These are phyloP conservation scores for Biston betularia DNA, from an alignment of 2,888 invertebrate species.

Conservation along the genomic window DNA sequence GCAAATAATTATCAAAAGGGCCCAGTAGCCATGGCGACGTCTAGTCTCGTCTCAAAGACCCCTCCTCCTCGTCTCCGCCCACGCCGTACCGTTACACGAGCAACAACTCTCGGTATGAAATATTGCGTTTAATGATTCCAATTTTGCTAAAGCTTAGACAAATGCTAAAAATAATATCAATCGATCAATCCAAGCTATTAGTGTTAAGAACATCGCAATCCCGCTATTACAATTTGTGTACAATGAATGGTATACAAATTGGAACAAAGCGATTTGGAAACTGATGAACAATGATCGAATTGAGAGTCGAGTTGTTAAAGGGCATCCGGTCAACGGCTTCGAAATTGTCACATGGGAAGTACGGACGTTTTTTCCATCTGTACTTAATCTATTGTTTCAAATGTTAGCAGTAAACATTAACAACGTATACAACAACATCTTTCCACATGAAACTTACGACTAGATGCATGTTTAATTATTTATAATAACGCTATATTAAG, in stretches of 20 bases:
- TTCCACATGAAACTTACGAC: conserved; percentile 26
- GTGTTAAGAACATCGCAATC: conserved; percentile 42
- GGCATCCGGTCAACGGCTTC: conserved; percentile 42
- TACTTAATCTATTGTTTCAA: conserved; percentile 8
- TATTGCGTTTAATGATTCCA: conserved; percentile 8
- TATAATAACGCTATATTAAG: no score
- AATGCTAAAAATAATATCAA: conserved; percentile 15
- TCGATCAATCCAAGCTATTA: conserved; percentile 49
- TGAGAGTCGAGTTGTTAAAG: conserved; percentile 36
- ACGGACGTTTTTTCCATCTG: not conserved
- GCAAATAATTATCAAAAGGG: conserved; percentile 73
- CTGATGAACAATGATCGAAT: conserved; percentile 40
- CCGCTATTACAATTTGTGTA: conserved; percentile 37
- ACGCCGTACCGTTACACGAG: conserved; percentile 42
- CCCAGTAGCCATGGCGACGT: conserved; percentile 69
- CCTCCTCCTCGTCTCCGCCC: conserved; percentile 43
- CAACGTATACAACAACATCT: conserved; percentile 28
- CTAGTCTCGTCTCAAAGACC: conserved; percentile 66
- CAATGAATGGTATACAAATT: conserved; percentile 30
- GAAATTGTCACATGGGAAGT: conserved; percentile 9
- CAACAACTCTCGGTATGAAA: conserved; percentile 32
- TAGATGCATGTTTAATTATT: not conserved
- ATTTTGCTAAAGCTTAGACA: not conserved
- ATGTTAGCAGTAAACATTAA: conserved; percentile 7
- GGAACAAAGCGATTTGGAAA: conserved; percentile 45